phyloP scores from a whole-genome alignment of 2,888 invertebrate species.

The Nysson spinosus region DNA sequence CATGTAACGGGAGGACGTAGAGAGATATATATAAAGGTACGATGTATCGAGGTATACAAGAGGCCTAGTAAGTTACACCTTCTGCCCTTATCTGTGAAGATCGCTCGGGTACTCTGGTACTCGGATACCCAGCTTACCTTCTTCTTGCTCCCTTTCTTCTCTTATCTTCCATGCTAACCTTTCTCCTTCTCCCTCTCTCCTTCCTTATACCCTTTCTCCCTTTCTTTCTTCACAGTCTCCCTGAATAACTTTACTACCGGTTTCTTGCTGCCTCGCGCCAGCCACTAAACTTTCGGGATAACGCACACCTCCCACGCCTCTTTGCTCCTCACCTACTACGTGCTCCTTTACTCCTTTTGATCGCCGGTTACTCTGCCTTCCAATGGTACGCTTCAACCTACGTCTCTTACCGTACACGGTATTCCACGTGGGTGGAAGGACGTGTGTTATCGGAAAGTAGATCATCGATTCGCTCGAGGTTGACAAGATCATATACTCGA shows the following conservation, averaged over 20 bases:
- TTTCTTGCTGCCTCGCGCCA: constrained; percentile 68
- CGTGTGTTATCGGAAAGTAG: constrained; percentile 40
- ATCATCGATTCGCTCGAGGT: constrained; percentile 14
- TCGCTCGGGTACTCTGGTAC: constrained; percentile 70
- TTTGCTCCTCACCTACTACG: background rate
- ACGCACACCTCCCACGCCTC: constrained; percentile 67
- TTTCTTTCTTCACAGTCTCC: constrained; percentile 34
- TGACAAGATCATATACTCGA: background rate
- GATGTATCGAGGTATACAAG: constrained; percentile 62
- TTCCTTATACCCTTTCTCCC: constrained; percentile 39
- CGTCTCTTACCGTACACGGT: constrained; percentile 16
- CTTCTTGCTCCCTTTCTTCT: constrained; percentile 22
- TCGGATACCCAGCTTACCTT: constrained; percentile 65
- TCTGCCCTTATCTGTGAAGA: constrained; percentile 73
- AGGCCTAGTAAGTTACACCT: constrained; percentile 77
- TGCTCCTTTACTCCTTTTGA: constrained; percentile 7
- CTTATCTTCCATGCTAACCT: too few relatives aligned
- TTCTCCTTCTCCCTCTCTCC: constrained; percentile 14
- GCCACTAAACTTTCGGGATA: constrained; percentile 73
- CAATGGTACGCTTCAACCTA: background rate
- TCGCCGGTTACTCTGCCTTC: constrained; percentile 7
- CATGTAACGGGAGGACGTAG: constrained; percentile 53
- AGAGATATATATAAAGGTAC: constrained; percentile 63
- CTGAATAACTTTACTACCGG: constrained; percentile 76
- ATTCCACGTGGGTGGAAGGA: constrained; percentile 29